A percentile compares a stretch with the other conserved stretches of the same genome.
Conservation (phyloP, 2,888 invertebrate genomes). For the Cosmorhoe ocellata region DNA sequence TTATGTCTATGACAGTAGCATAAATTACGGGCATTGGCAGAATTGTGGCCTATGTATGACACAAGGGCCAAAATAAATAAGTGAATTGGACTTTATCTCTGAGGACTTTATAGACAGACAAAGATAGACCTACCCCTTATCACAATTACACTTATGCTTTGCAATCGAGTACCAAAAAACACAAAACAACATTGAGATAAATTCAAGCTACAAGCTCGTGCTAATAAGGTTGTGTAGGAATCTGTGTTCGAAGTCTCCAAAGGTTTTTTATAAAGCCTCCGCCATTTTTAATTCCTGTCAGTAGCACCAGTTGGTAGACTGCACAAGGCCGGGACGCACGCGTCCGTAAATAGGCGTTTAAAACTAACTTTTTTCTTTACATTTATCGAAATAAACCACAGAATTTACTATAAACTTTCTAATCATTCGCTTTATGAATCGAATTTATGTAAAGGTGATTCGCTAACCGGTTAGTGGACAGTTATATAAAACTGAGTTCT, state of each 20-base stretch:
- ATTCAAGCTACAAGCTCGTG: slow-evolving; percentile 8
- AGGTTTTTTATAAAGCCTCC: slow-evolving; percentile 21
- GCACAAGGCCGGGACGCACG: slow-evolving; percentile 9
- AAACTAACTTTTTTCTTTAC: slow-evolving; percentile 1
- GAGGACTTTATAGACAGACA: slow-evolving; percentile 1
- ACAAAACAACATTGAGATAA: not conserved
- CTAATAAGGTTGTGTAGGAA: slow-evolving; percentile 23
- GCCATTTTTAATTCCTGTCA: slow-evolving; percentile 22
- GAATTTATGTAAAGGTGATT: slow-evolving; percentile 26
- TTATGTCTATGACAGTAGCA: no score
- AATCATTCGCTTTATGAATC: slow-evolving; percentile 32
- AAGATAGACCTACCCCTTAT: slow-evolving; percentile 1
- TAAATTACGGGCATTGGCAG: no score
- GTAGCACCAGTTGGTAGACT: slow-evolving; percentile 7
- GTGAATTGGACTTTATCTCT: no score
- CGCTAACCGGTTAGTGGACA: slow-evolving; percentile 58
- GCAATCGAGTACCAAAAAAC: no score
- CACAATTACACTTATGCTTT: no score
- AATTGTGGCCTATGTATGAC: no score
- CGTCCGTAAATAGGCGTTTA: slow-evolving; percentile 2
- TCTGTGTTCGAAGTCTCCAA: slow-evolving; percentile 4
- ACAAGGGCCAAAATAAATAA: no score
- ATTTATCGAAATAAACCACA: slow-evolving; percentile 19
- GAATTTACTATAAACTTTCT: slow-evolving; percentile 20
- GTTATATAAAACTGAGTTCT: slow-evolving; percentile 70